phyloP scores from a whole-genome alignment of 2,113 vertebrate genomes.

The Myiopsitta monachus region DNA sequence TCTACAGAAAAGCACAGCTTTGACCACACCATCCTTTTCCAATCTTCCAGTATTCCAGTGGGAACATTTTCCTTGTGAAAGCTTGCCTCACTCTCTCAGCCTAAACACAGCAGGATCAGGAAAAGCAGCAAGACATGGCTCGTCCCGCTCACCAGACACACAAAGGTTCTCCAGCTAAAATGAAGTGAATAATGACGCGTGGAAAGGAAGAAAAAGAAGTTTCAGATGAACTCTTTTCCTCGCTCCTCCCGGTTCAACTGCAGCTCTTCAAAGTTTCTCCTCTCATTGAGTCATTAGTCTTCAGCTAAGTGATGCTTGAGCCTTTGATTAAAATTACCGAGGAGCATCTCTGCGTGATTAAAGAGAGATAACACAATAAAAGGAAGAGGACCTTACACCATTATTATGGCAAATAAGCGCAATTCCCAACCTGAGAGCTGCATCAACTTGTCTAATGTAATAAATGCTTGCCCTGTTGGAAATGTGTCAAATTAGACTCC shows the following conservation, averaged over 20 bases:
- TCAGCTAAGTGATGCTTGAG: conserved; percentile 62
- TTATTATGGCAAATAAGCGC: conserved; percentile 47
- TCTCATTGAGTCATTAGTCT: conserved; percentile 48
- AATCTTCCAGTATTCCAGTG: neutral
- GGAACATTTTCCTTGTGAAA: neutral
- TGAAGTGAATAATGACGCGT: neutral
- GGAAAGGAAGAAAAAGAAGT: neutral
- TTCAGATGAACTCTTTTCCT: neutral
- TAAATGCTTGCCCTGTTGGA: conserved; percentile 53
- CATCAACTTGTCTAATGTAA: conserved; percentile 59
- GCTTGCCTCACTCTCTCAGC: neutral
- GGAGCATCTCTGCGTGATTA: conserved; percentile 55
- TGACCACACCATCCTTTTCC: neutral
- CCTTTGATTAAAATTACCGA: conserved; percentile 70
- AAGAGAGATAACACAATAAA: conserved; percentile 66
- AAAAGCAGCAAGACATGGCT: neutral
- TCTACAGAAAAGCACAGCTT: neutral
- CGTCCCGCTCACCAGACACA: neutral
- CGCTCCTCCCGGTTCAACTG: neutral
- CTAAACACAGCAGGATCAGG: neutral
- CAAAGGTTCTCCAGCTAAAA: neutral
- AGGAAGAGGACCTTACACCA: conserved; percentile 34
- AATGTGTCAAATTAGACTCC: conserved; percentile 8
- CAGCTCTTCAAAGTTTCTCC: conserved; percentile 59
- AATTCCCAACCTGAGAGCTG: conserved; percentile 54